Evolutionary conservation across 2,113 vertebrate species (phyloP), one percentile per base, ranked within the genome.

Genomic region (Eulacestoma nigropectus): DNA sequence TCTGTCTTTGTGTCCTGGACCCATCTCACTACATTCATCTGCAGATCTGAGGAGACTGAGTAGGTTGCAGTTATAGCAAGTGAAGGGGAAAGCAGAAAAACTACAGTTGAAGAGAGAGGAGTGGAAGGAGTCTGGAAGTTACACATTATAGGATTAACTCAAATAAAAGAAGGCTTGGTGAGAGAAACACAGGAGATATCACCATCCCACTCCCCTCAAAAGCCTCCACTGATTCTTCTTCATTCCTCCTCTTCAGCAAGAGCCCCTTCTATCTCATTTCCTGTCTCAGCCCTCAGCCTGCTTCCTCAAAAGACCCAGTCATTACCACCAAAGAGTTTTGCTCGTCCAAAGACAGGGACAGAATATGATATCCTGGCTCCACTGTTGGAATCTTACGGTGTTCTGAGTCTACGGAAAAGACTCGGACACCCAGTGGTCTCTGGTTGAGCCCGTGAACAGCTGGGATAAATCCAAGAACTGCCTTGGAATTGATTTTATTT

Each of bases 381-480:
- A 27, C 6, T 12, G 18, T 30, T 44, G 56, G 69, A 73, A 89
- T 62, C 14, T 65, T 8, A n/a, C 1, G 3, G 6, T 64, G 32
- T 74, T 92, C 39, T 64, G 39, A 59, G 21, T 29, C n/a, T 56
- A n/a, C 32, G 59, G 53, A 84, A 89, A 59, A 72, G 37, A 44
- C 16, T n/a, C 2, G 0, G 53, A 72, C 39, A 78, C 3, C 2
- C 56, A 53, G 26, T 2, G 1, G 16, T 56, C 37, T 75, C 73
- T 85, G 18, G 4, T 2, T 64, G 37, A 74, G 32, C 14, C 49
- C 1, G 2, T 63, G 35, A 92, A 73, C 56, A 85, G 77, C 70
- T 93, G 93, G 47, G 65, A 65, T 65, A 91, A 93, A 82, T 93
- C 70, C 53, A 87, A 93, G 37, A 62, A 37, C 57, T 93, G 65